Base-by-base conservation (phyloP, 2,797 vertebrate genomes). In the Pseudopleuronectes americanus region DNA sequence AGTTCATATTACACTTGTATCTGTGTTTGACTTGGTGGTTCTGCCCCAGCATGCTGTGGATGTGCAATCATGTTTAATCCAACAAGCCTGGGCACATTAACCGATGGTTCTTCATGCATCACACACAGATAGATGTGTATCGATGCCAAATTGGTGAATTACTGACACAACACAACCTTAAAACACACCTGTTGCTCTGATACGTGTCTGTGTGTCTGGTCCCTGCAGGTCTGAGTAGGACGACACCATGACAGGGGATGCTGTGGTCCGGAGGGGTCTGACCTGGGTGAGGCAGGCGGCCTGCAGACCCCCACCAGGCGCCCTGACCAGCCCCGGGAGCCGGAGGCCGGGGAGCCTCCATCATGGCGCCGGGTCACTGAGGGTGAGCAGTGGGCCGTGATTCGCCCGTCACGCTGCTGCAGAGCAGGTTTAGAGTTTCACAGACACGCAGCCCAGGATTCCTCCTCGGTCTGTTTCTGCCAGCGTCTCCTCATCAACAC, bases 161-260 rank as follows among this genome's bases (percentile, higher is more conserved):
- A 38, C 3, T 38, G 36, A 33, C 31, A 33, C 8, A 33, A 9
- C 31, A 33, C 36, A 38, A 38, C 10, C 36, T 38, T 12, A 13
- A 13, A 13, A 13, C 1, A 31, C 36, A 38, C 36, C 36, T 38
- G 36, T 12, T 38, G 36, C 36, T 38, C 36, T 13, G 16, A 17
- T 3, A 36, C 33, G 33, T 53, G 24, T 4, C 19, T 72, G 28
- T 0, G 21, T 52, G 10, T 6, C 14, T 5, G 16, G 52, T 0
- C 14, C 10, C 36, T 60, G 62, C 74, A 87, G 88, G 74, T 70
- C 61, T 71, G 65, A 66, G 36, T 7, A 31, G 60, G 57, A 41
- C 60, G 17, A 6, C 77, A 80, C 58, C 75, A 92, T 93, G 92
- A 75, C 88, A 3, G 87, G 88, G 7, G 92, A 93, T 68, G 23